Evolutionary conservation across 2,113 vertebrate species (phyloP), one percentile per base, ranked within the genome.

Genomic region (Ondatra zibethicus): DNA sequence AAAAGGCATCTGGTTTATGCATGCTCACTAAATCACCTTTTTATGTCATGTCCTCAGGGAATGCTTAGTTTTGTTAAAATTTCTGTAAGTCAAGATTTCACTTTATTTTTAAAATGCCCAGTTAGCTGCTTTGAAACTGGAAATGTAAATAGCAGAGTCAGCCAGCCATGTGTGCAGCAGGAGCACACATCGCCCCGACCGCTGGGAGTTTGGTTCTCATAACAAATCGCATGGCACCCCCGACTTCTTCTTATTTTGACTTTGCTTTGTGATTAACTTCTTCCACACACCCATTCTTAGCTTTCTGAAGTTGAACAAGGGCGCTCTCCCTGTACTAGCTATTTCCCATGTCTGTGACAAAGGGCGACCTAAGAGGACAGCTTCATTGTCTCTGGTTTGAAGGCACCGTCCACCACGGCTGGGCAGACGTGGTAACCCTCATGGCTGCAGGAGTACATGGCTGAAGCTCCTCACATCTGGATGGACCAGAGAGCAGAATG

Each of bases 1-100:
- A 86, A 96, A 91, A 95, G 55, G 63, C 76, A 78, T 93, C 47
- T 77, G 92, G 93, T 91, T 17, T 39, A 12, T 81, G 50, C 77
- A 31, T 3, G 33, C 92, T 91, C 50, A 3, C 77, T 92, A 68
- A 61, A 72, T 94, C 50, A 39, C 75, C 86, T 17, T 31, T 55
- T 92, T 93, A 76, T 33, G 87, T 73, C 39, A 61, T 81, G 39
- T 68, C 31, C n/a, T 87, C 75, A 76, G 52, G 29, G 95, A 82
- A 88, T 65, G 45, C 72, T 82, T 52, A 29, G 72, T 66, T 88
- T 91, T 93, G 39, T 87, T 76, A 73, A 47, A 84, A 86, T 88
- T 89, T 78, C n/a, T 76, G 5, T 42, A 94, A 89, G 70, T 95
- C 55, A 17, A 82, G 77, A 89, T 77, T 93, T 31, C 3, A 10